Conservation (phyloP, 92 coral and sea anemone species). For the Epizoanthus illoricatus region DNA sequence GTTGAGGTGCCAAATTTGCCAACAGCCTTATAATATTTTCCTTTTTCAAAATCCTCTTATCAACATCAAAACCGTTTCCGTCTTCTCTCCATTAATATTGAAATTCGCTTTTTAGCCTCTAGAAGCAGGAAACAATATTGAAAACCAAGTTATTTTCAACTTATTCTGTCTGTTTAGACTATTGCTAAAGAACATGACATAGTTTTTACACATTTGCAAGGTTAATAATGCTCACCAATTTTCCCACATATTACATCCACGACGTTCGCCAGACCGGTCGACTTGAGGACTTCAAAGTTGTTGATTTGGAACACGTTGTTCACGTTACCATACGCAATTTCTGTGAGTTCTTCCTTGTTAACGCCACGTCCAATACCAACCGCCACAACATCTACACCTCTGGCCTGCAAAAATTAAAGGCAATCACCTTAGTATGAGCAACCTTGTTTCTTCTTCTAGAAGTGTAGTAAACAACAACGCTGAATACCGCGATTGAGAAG, state of each 20-base stretch:
- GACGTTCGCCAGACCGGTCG: neutral
- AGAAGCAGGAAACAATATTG: too few species aligned
- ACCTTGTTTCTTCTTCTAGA: neutral
- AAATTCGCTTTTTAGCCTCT: too few species aligned
- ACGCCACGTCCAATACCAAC: neutral
- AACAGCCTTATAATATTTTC: too few species aligned
- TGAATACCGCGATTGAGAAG: too few species aligned
- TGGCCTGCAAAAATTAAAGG: constrained; percentile 2
- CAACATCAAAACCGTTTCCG: too few species aligned
- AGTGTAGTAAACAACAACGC: too few species aligned
- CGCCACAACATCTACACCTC: neutral
- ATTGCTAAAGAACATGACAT: neutral
- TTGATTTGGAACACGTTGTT: constrained; percentile 10
- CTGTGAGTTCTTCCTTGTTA: neutral
- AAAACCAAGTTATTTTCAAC: too few species aligned
- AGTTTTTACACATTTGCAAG: neutral
- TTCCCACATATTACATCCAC: neutral
- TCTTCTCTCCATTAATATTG: too few species aligned
- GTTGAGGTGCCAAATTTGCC: too few species aligned
- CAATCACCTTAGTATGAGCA: neutral
- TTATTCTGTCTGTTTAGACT: too few species aligned
- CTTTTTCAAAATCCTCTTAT: too few species aligned
- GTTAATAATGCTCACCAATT: neutral
- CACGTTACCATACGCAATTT: constrained; percentile 5
- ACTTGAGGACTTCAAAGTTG: neutral